Conservation (phyloP, 2,888 invertebrate species). For the Meta bourneti region DNA sequence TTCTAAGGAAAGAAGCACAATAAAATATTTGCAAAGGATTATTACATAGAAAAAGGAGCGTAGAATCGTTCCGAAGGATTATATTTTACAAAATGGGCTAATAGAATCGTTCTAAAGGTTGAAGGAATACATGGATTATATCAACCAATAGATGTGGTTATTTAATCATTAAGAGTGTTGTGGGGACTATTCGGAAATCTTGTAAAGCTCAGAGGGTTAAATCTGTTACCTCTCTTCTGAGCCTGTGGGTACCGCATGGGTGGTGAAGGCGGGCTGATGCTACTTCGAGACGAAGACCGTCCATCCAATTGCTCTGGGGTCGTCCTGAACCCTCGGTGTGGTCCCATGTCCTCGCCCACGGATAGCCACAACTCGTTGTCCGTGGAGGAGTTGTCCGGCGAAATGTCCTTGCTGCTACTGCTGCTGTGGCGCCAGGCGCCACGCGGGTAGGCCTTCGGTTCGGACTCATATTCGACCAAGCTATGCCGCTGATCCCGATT, state of each 20-base stretch:
- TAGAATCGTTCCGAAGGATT: too few species aligned
- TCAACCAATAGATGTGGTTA: too few species aligned
- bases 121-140: too few species aligned
- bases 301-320: conserved; percentile 49
- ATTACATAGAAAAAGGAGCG: too few species aligned
- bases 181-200: too few species aligned
- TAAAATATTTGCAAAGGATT: too few species aligned
- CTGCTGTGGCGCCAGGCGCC: conserved; percentile 63
- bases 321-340: conserved; percentile 45
- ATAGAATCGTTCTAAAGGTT: too few species aligned
- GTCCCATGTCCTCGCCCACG: conserved; percentile 59
- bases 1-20: too few species aligned
- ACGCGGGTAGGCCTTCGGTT: conserved; percentile 69
- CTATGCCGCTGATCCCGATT: conserved; percentile 40
- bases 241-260: conserved; percentile 17
- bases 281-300: conserved; percentile 48
- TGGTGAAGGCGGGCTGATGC: conserved; percentile 65
- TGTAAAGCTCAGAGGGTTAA: too few species aligned
- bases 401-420: conserved; percentile 71
- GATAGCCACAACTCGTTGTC: conserved; percentile 74
- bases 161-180: too few species aligned
- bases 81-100: too few species aligned
- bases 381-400: conserved; percentile 71
- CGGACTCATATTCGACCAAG: conserved; percentile 66
- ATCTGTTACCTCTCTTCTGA: conserved; percentile 61